These are phyloP conservation scores for Manis pentadactyla DNA, from an alignment of 2,797 vertebrate genomes.

Conservation along the genomic window DNA sequence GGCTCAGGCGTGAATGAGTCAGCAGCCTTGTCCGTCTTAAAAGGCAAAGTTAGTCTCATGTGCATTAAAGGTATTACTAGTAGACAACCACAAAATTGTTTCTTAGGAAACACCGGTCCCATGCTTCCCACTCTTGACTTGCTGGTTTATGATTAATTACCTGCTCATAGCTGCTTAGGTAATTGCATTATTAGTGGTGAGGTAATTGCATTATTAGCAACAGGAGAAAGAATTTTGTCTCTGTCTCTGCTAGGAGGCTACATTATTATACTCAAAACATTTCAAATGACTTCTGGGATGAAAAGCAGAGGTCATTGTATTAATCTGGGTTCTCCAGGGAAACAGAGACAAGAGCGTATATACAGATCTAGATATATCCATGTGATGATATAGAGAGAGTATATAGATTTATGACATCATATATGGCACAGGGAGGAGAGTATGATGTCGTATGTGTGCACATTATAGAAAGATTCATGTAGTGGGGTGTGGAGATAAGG, in stretches of 20 bases:
- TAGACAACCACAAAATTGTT: background rate
- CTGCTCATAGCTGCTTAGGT: background rate
- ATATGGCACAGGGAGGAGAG: too few relatives aligned
- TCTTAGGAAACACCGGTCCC: background rate
- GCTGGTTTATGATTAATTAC: background rate
- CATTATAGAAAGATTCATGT: background rate
- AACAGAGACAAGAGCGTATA: background rate
- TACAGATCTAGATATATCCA: too few relatives aligned
- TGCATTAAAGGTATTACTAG: background rate
- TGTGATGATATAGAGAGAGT: background rate
- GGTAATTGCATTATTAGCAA: background rate
- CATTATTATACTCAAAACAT: background rate
- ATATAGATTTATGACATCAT: background rate
- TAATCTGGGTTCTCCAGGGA: background rate
- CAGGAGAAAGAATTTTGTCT: background rate
- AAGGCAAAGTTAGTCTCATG: background rate
- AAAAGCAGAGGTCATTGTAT: too few relatives aligned
- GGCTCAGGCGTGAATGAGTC: background rate
- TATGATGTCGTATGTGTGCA: background rate
- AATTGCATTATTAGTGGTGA: background rate
- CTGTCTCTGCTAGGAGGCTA: background rate
- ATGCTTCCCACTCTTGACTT: background rate
- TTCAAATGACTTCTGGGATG: too few relatives aligned
- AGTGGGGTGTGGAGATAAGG: background rate
- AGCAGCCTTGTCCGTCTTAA: background rate